Conservation (phyloP, 2,797 vertebrate species). For the Antrozous pallidus region DNA sequence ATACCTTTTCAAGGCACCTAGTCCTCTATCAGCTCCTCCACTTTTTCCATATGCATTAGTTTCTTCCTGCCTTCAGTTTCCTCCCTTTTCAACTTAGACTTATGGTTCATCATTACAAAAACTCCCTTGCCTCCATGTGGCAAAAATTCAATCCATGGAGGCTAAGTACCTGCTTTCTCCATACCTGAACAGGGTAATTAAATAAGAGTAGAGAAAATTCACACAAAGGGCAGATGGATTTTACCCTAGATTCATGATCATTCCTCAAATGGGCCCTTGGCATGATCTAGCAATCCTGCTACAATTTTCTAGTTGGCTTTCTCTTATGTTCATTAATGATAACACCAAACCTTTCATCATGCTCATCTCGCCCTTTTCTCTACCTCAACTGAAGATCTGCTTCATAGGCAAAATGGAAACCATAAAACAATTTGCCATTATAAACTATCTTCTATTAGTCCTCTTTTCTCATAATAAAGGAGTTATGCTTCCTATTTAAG, state of each 20-base stretch:
- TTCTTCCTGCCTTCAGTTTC: not conserved
- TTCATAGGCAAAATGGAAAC: not conserved
- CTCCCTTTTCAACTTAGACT: not conserved
- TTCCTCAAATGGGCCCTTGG: not conserved
- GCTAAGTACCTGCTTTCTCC: not conserved
- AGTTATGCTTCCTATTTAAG: not conserved
- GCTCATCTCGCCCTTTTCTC: not conserved
- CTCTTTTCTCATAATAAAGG: not conserved
- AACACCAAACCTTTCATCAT: not conserved
- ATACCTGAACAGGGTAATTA: not conserved
- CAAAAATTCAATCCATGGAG: constrained; percentile 2
- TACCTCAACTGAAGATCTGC: not conserved
- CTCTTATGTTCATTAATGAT: not conserved
- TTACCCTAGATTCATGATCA: not conserved
- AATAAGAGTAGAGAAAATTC: not conserved
- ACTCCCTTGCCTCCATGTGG: not conserved
- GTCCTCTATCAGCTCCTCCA: not conserved
- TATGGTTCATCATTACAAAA: not conserved
- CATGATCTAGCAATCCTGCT: not conserved
- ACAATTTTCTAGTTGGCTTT: not conserved
- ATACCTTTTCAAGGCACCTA: not conserved
- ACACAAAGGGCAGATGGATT: not conserved
- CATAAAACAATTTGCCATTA: not conserved
- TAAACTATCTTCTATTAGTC: not conserved
- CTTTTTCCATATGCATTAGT: not conserved